Conservation (phyloP, 2,888 invertebrate species). For the Leucozona laternaria region DNA sequence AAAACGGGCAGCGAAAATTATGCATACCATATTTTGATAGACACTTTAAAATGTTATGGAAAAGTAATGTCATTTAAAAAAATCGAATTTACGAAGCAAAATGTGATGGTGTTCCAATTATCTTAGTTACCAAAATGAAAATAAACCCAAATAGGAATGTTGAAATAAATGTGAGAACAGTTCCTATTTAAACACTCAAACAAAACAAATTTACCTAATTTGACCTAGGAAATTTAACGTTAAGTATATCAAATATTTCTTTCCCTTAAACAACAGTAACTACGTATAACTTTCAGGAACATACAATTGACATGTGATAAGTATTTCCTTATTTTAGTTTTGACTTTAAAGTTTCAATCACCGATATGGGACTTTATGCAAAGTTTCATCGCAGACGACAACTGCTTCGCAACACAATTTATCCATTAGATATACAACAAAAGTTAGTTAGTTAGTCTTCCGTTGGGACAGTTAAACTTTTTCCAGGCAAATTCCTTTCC, state of each 20-base stretch:
- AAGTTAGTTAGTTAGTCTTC: constrained; percentile 59
- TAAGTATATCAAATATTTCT: not conserved
- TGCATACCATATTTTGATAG: too few species aligned
- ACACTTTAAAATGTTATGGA: too few species aligned
- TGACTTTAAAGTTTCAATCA: constrained; percentile 62
- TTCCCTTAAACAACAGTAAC: not conserved
- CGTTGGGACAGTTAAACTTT: constrained; percentile 47
- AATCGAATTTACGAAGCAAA: too few species aligned
- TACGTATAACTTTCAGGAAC: constrained; percentile 9
- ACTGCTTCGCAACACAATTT: constrained; percentile 59
- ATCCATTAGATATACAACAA: constrained; percentile 66
- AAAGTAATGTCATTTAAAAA: too few species aligned
- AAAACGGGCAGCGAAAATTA: too few species aligned
- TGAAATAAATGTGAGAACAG: too few species aligned
- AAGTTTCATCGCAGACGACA: constrained; percentile 65
- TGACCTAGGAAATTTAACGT: not conserved
- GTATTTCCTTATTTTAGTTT: constrained; percentile 51
- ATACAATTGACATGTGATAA: constrained; percentile 40
- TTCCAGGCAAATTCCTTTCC: constrained; percentile 4
- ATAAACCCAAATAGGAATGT: too few species aligned
- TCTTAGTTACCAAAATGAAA: too few species aligned
- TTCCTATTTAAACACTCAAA: too few species aligned
- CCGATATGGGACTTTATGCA: constrained; percentile 59
- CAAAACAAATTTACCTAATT: too few species aligned
- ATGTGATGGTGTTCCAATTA: too few species aligned